Evolutionary conservation across 2,113 vertebrate genomes (phyloP).

Genomic region (Corythornis cristatus): DNA sequence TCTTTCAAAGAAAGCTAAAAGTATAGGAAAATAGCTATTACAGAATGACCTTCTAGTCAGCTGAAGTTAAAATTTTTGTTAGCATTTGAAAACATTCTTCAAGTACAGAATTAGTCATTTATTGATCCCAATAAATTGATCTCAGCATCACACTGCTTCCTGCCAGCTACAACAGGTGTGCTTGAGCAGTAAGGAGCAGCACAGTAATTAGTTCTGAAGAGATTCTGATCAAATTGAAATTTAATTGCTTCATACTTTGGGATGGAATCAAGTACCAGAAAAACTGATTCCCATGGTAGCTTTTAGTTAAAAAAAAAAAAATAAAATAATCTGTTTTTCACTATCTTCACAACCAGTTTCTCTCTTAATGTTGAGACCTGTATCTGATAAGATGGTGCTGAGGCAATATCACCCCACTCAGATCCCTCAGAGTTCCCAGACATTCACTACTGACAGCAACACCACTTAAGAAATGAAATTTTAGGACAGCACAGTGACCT

Average conservation of each 20-base stretch:
- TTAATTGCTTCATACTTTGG: neutral
- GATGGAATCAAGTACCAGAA: neutral
- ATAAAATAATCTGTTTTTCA: no score
- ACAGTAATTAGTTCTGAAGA: neutral
- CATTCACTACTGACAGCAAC: neutral
- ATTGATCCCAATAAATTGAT: neutral
- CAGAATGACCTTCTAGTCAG: neutral
- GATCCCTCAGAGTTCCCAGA: neutral
- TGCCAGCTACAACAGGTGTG: neutral
- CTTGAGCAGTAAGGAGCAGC: neutral
- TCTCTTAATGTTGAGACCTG: neutral
- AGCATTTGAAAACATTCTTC: neutral
- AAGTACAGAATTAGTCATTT: neutral
- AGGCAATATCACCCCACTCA: neutral
- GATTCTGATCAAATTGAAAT: neutral
- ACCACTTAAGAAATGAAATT: neutral
- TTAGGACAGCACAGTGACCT: neutral
- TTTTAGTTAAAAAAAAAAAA: neutral
- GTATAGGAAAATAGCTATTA: neutral
- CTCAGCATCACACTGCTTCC: neutral
- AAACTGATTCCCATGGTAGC: neutral
- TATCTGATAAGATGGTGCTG: neutral
- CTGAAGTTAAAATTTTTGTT: neutral
- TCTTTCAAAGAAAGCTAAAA: neutral
- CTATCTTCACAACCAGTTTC: neutral